A percentile compares a stretch with the other conserved stretches of the same genome.
Conservation (phyloP, 2,888 invertebrate genomes). For the Conistra vaccinii region DNA sequence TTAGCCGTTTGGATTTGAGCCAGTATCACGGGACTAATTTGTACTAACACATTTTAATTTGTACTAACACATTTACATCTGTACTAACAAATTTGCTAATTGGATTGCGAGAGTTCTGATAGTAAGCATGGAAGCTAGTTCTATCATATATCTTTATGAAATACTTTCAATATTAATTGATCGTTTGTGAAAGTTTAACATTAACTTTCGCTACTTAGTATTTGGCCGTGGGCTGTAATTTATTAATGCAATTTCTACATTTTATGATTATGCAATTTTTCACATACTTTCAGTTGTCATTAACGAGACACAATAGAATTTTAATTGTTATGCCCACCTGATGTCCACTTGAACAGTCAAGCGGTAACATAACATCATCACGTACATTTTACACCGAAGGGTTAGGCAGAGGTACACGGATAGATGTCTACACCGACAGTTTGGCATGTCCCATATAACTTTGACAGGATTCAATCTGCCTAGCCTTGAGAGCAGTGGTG, state of each 20-base stretch:
- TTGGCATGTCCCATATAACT: background rate
- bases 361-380: no score
- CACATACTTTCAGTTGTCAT: no score
- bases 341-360: no score
- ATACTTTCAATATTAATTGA: conserved; percentile 48
- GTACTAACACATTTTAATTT: conserved; percentile 15
- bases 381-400: background rate
- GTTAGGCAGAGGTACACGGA: background rate
- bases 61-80: conserved; percentile 17
- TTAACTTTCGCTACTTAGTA: conserved; percentile 39
- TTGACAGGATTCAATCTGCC: background rate
- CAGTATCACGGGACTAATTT: conserved; percentile 16
- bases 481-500: no score
- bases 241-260: conserved; percentile 24
- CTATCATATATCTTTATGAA: conserved; percentile 21
- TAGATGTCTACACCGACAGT: background rate
- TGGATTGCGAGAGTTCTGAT: background rate
- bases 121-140: conserved; percentile 6
- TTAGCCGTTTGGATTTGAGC: background rate
- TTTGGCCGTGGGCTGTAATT: conserved; percentile 22
- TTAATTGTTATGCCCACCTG: no score
- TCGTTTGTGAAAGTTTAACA: conserved; percentile 39
- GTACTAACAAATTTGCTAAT: conserved; percentile 44
- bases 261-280: no score
- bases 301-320: no score